Conservation (phyloP, 2,113 vertebrate species). For the Tympanuchus pallidicinctus region DNA sequence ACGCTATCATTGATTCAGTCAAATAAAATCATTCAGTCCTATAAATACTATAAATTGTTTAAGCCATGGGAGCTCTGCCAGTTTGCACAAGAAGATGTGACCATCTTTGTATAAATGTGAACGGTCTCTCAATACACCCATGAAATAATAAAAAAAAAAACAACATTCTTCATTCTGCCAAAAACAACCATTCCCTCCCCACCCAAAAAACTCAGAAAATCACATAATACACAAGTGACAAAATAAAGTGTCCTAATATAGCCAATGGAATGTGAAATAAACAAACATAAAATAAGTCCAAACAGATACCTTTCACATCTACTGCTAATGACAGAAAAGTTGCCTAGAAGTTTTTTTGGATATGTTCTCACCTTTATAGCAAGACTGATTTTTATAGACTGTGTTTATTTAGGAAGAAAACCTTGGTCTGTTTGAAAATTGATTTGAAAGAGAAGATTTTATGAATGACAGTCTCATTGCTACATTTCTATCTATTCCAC, state of each 20-base stretch:
- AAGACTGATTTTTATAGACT: background rate
- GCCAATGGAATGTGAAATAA: background rate
- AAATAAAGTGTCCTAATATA: background rate
- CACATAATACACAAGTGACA: background rate
- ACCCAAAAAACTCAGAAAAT: background rate
- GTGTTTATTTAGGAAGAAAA: background rate
- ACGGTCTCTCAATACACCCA: background rate
- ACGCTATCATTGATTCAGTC: background rate
- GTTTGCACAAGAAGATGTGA: background rate
- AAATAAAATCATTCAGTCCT: background rate
- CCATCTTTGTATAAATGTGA: background rate
- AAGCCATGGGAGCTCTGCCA: background rate
- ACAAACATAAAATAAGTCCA: background rate
- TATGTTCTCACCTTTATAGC: background rate
- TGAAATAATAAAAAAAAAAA: background rate
- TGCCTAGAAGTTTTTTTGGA: constrained; percentile 9
- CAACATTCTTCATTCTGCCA: background rate
- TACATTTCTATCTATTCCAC: background rate
- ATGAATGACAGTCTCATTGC: background rate
- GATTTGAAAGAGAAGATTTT: background rate
- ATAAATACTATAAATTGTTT: constrained; percentile 12
- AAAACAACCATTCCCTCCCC: background rate
- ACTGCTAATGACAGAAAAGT: background rate
- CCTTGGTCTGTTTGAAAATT: background rate
- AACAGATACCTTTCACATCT: background rate